phyloP scores from a whole-genome alignment of 2,113 vertebrate species.

The Ochotona curzoniae region DNA sequence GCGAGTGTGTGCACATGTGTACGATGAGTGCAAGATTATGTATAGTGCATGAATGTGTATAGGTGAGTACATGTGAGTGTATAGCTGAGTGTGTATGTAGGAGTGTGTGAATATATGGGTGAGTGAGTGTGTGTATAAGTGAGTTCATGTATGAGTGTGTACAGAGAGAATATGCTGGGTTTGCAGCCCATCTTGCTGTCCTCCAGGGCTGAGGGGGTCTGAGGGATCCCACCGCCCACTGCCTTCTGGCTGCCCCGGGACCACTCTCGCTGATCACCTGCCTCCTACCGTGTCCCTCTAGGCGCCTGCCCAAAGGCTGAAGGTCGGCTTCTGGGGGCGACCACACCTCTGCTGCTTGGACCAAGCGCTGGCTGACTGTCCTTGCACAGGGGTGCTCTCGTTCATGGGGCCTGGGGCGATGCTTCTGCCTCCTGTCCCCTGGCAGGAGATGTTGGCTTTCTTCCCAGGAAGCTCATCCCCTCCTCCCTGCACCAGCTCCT shows the following conservation, averaged over 20 bases:
- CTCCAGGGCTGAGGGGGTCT: background rate
- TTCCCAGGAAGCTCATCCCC: background rate
- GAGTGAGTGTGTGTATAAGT: background rate
- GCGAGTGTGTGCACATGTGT: too few relatives aligned
- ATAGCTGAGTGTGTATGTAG: background rate
- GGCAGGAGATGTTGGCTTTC: background rate
- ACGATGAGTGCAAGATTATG: too few relatives aligned
- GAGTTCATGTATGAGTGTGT: too few relatives aligned
- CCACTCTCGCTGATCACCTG: background rate
- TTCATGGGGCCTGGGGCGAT: background rate
- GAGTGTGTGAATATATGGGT: background rate
- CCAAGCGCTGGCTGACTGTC: background rate
- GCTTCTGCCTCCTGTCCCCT: background rate
- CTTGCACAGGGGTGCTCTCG: background rate
- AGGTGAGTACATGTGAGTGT: background rate
- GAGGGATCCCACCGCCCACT: background rate
- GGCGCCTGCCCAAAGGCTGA: background rate
- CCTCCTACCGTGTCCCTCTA: rapidly evolving
- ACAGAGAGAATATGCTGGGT: background rate
- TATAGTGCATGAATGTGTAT: background rate
- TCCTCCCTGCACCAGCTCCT: background rate
- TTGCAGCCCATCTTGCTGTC: background rate
- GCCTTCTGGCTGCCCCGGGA: background rate
- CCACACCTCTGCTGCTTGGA: background rate
- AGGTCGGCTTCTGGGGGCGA: background rate